phyloP scores from a whole-genome alignment of 2,113 vertebrate species.

The Daphoenositta chrysoptera region DNA sequence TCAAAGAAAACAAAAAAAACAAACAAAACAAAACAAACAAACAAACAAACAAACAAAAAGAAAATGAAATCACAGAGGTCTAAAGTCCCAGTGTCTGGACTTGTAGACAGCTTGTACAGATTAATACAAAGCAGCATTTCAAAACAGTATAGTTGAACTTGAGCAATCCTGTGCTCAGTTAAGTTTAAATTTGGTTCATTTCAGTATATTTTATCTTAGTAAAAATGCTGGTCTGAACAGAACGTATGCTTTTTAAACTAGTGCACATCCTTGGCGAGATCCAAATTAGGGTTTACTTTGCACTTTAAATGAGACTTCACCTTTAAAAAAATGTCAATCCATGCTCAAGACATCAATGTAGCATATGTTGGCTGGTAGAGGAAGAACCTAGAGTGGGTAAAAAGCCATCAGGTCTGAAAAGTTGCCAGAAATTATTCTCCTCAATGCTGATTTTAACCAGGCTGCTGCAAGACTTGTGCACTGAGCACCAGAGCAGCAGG shows the following conservation, averaged over 20 bases:
- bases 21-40: no score
- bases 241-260: not conserved
- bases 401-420: not conserved
- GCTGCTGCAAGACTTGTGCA: not conserved
- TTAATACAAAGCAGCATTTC: not conserved
- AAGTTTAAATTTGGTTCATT: not conserved
- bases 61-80: not conserved
- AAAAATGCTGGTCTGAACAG: not conserved
- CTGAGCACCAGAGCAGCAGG: not conserved
- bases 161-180: not conserved
- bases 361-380: not conserved
- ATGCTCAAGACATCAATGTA: not conserved
- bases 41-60: no score
- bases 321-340: not conserved
- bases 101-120: not conserved
- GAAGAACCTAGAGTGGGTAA: not conserved
- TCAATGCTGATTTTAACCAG: not conserved
- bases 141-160: not conserved
- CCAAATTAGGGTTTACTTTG: not conserved
- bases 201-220: not conserved
- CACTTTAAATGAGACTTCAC: not conserved
- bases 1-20: not conserved
- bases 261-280: rapidly evolving
- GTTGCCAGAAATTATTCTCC: not conserved
- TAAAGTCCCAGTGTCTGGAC: not conserved